These are phyloP conservation scores for Osmerus mordax DNA, from an alignment of 2,113 vertebrate species.

Conservation along the genomic window DNA sequence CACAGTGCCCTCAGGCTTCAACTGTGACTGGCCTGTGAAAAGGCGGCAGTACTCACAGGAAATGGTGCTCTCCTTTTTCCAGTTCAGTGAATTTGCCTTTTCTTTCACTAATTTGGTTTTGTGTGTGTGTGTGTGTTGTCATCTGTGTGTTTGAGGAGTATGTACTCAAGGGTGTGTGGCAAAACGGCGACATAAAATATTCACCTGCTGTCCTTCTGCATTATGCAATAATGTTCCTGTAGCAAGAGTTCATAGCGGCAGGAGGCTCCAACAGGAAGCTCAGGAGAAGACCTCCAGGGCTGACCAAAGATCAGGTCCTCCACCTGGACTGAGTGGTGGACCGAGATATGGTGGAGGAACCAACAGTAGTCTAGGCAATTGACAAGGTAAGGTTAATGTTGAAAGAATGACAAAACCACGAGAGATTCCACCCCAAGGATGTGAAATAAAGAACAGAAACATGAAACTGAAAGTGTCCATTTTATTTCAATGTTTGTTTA, in stretches of 20 bases:
- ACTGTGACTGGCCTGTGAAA: background rate
- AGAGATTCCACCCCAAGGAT: too few relatives aligned
- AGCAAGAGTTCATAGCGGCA: slow-evolving; percentile 22
- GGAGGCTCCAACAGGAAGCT: background rate
- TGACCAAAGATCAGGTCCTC: background rate
- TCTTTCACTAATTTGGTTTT: slow-evolving; percentile 30
- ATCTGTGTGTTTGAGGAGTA: slow-evolving; percentile 2
- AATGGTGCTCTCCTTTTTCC: slow-evolving; percentile 26
- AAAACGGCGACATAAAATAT: slow-evolving; percentile 58
- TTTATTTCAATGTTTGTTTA: background rate
- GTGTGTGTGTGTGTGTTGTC: slow-evolving; percentile 1
- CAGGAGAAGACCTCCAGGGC: background rate
- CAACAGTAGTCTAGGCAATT: too few relatives aligned
- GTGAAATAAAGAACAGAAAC: slow-evolving; percentile 26
- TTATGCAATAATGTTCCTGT: slow-evolving; percentile 58
- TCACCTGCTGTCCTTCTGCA: slow-evolving; percentile 58
- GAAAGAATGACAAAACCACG: too few relatives aligned
- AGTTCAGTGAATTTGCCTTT: slow-evolving; percentile 38
- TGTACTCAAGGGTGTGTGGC: slow-evolving; percentile 18
- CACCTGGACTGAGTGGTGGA: background rate
- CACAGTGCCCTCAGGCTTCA: slow-evolving; percentile 17
- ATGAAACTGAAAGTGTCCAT: background rate
- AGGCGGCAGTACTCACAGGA: background rate
- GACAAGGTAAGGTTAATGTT: too few relatives aligned
- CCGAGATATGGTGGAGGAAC: too few relatives aligned